Percentiles rank a stretch among this genome's conserved stretches.
Conservation (phyloP, 2,797 vertebrate genomes). For the Varecia variegata region DNA sequence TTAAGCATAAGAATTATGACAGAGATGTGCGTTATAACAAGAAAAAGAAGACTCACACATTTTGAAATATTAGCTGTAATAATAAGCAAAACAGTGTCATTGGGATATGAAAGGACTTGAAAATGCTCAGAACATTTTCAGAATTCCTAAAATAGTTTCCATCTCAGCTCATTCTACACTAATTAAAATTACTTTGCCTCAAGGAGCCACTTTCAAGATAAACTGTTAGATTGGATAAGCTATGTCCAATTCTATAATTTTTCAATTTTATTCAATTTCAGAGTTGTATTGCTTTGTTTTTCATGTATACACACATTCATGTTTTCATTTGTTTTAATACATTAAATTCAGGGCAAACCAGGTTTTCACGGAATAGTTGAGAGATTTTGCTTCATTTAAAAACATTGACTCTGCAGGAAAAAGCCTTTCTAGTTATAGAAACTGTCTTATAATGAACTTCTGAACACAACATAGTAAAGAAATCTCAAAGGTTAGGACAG, state of each 20-base stretch:
- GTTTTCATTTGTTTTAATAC: background rate
- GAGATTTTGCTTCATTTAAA: background rate
- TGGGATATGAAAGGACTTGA: background rate
- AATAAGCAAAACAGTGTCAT: background rate
- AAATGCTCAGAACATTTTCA: slow-evolving; percentile 3
- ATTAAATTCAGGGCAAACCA: slow-evolving; percentile 6
- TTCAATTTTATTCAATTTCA: background rate
- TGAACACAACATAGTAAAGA: background rate
- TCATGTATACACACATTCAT: background rate
- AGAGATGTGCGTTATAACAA: background rate
- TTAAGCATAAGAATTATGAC: background rate
- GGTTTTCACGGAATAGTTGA: background rate
- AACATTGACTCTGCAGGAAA: background rate
- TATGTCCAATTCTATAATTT: background rate
- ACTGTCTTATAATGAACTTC: background rate
- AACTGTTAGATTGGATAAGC: background rate
- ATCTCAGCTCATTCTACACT: background rate
- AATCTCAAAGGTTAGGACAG: background rate
- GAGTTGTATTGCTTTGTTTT: background rate
- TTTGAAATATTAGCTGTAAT: background rate
- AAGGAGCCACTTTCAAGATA: background rate
- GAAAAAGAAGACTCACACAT: background rate
- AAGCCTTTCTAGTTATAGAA: background rate
- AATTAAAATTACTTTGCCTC: slow-evolving; percentile 32
- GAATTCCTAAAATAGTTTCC: background rate